phyloP scores from a whole-genome alignment of 2,888 invertebrate genomes.

The Rhingia campestris region DNA sequence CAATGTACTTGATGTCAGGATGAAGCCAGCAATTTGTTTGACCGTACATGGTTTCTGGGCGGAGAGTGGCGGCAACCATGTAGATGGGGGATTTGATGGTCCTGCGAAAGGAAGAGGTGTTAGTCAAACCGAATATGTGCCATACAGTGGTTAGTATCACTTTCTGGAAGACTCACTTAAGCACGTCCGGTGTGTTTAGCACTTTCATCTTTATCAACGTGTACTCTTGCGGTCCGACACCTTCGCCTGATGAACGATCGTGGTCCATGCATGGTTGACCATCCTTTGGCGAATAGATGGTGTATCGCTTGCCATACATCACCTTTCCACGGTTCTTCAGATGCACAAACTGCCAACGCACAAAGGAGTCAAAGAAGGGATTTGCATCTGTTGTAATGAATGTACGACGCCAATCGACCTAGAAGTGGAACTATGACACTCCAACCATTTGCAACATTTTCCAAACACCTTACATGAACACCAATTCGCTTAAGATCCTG shows the following conservation, averaged over 20 bases:
- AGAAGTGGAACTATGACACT: constrained; percentile 63
- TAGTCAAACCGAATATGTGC: background rate
- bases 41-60: constrained; percentile 99
- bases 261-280: constrained; percentile 99
- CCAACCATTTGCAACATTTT: background rate
- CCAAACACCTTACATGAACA: constrained; percentile 87
- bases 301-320: constrained; percentile 98
- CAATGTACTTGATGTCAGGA: constrained; percentile 97
- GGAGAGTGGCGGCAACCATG: constrained; percentile 97
- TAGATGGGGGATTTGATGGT: constrained; percentile 78
- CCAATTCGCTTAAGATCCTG: constrained; percentile 95
- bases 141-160: background rate
- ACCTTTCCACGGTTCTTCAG: constrained; percentile 94
- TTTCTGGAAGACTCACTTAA: constrained; percentile 84
- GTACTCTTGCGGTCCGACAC: constrained; percentile 99
- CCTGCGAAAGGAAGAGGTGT: constrained; percentile 69
- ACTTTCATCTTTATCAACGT: constrained; percentile 97
- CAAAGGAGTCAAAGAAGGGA: constrained; percentile 98
- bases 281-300: constrained; percentile 97
- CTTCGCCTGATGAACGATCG: constrained; percentile 97
- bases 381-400: constrained; percentile 99
- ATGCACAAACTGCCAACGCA: constrained; percentile 97
- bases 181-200: constrained; percentile 84
- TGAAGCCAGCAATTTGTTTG: constrained; percentile 99
- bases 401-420: constrained; percentile 98